Evolutionary conservation across 2,888 invertebrate genomes (phyloP).

Genomic region (Sinodicranocentrus sp.): DNA sequence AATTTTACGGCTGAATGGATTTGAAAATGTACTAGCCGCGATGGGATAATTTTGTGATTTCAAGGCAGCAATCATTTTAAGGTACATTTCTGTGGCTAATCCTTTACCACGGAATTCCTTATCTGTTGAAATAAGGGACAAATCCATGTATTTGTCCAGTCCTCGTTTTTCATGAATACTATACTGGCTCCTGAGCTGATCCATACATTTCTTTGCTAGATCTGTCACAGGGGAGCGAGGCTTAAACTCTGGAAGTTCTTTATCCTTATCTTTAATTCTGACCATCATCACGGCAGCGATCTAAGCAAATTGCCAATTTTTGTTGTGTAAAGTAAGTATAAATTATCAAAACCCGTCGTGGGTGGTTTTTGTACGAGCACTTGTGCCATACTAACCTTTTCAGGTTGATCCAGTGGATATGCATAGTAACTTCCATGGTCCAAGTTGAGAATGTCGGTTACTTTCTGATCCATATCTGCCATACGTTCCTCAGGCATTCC

Average conservation of each 20-base stretch:
- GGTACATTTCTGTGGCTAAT: slow-evolving; percentile 62
- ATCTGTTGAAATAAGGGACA: slow-evolving; percentile 49
- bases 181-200: background rate
- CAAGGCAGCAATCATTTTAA: slow-evolving; percentile 18
- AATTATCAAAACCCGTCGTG: too few species aligned
- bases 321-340: too few species aligned
- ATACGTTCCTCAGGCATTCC: slow-evolving; percentile 51
- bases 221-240: slow-evolving; percentile 14
- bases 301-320: too few species aligned
- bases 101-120: slow-evolving; percentile 53
- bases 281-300: slow-evolving; percentile 49
- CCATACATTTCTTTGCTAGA: background rate
- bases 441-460: slow-evolving; percentile 27
- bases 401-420: slow-evolving; percentile 36
- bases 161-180: slow-evolving; percentile 34
- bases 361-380: too few species aligned
- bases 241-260: slow-evolving; percentile 17
- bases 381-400: slow-evolving; percentile 43
- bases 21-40: slow-evolving; percentile 53
- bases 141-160: slow-evolving; percentile 37
- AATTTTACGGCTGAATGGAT: slow-evolving; percentile 54
- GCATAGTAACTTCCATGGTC: slow-evolving; percentile 46
- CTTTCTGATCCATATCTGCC: slow-evolving; percentile 30
- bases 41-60: slow-evolving; percentile 34
- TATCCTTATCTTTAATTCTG: slow-evolving; percentile 40